Percentiles rank a stretch among this genome's conserved stretches.
These are phyloP conservation scores for Corella eumyota DNA, from an alignment of 23 tunicate genomes.

Conservation along the genomic window DNA sequence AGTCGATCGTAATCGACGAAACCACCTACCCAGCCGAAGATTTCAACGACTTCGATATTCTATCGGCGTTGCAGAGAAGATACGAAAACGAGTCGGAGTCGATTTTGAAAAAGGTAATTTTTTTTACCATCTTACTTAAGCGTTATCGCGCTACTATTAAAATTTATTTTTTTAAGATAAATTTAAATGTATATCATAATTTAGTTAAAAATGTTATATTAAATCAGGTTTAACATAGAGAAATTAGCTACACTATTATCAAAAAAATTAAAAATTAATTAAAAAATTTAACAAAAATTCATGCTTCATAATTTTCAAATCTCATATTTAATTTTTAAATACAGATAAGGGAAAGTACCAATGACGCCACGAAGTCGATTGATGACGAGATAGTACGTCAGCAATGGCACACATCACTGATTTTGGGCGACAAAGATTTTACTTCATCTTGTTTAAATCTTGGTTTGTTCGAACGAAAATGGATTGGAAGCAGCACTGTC, in stretches of 20 bases:
- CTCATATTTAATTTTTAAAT: too few species aligned
- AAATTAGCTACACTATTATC: too few species aligned
- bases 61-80: conserved; percentile 19
- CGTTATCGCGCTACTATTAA: too few species aligned
- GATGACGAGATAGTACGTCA: conserved; percentile 25
- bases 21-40: conserved; percentile 15
- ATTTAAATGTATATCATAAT: too few species aligned
- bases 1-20: conserved; percentile 28
- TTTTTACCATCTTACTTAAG: too few species aligned
- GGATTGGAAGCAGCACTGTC: conserved; percentile 13
- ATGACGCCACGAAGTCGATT: conserved; percentile 1
- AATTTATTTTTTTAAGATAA: too few species aligned
- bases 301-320: too few species aligned
- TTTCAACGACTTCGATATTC: conserved; percentile 19
- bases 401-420: conserved; percentile 34
- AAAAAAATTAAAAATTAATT: too few species aligned
- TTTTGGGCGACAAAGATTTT: conserved; percentile 31
- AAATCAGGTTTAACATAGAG: too few species aligned
- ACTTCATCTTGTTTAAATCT: conserved; percentile 26
- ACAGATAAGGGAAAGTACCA: too few species aligned
- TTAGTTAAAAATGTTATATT: too few species aligned
- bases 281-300: too few species aligned
- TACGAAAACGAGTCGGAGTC: conserved; percentile 55
- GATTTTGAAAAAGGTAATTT: conserved; percentile 2
- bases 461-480: conserved; percentile 43